phyloP scores from a whole-genome alignment of 2,113 vertebrate genomes.

The Trogon surrucura region DNA sequence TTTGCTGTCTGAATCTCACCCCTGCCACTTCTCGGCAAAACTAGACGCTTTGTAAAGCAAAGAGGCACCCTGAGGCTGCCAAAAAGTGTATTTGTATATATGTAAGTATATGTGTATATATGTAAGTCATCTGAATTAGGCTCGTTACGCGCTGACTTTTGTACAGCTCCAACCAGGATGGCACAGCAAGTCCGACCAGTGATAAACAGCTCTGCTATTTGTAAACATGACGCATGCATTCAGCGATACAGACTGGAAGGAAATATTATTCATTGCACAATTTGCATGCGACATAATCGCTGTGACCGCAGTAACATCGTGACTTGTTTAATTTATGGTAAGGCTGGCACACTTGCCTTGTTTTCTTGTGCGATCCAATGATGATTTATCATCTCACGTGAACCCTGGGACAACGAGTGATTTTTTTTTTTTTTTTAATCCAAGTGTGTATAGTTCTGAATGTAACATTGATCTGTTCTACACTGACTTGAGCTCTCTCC shows the following conservation, averaged over 20 bases:
- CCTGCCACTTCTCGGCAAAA: not conserved
- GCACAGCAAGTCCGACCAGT: not conserved
- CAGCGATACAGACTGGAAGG: not conserved
- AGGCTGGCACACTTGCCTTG: not conserved
- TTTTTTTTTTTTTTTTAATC: not conserved
- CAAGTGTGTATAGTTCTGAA: not conserved
- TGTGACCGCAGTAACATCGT: not conserved
- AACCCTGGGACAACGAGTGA: not conserved
- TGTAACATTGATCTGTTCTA: not conserved
- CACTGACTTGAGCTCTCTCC: not conserved
- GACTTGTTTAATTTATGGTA: not conserved
- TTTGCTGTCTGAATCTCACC: not conserved
- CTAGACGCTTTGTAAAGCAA: not conserved
- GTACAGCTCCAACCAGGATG: not conserved
- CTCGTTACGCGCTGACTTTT: not conserved
- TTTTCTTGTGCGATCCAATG: not conserved
- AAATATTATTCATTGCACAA: not conserved
- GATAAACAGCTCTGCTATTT: not conserved
- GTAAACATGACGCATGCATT: not conserved
- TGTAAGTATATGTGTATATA: rapidly evolving
- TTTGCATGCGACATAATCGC: not conserved
- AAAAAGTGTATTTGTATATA: not conserved
- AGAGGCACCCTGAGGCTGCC: not conserved
- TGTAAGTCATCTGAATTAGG: not conserved
- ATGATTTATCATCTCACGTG: not conserved